Evolutionary conservation across 2,113 vertebrate genomes (phyloP).

Genomic region (Cryptoleucopteryx plumbea): DNA sequence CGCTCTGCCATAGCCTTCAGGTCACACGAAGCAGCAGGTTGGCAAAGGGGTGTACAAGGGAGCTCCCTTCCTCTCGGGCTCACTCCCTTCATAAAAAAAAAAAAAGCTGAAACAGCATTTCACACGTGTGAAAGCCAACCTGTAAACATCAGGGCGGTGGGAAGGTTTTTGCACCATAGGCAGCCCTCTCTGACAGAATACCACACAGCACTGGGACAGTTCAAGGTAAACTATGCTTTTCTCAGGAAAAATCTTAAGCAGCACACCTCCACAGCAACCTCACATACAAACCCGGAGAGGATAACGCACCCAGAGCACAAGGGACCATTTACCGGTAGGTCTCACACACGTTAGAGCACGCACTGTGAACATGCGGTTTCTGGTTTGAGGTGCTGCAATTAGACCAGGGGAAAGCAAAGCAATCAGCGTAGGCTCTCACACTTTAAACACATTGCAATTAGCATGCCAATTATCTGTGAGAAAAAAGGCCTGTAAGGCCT

Average conservation of each 20-base stretch:
- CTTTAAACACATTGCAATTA: not conserved
- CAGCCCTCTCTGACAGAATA: not conserved
- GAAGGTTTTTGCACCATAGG: not conserved
- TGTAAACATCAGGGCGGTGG: not conserved
- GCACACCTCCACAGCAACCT: not conserved
- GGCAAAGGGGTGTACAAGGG: not conserved
- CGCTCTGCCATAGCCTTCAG: rapidly evolving
- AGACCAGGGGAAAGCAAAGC: not conserved
- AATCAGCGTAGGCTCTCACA: not conserved
- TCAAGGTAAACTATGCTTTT: not conserved
- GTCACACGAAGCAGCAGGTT: not conserved
- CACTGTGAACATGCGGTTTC: not conserved
- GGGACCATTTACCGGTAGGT: not conserved
- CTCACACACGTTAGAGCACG: rapidly evolving
- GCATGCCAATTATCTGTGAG: not conserved
- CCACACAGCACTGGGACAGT: not conserved
- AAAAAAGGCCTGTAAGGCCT: not conserved
- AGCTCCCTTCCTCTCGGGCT: not conserved
- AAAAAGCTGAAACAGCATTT: not conserved
- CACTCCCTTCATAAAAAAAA: not conserved
- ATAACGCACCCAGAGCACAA: not conserved
- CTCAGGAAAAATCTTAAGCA: not conserved
- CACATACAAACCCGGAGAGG: not conserved
- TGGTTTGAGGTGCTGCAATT: not conserved
- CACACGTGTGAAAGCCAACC: not conserved